Evolutionary conservation across 2,113 vertebrate genomes (phyloP).

Genomic region (Varanus komodoensis): DNA sequence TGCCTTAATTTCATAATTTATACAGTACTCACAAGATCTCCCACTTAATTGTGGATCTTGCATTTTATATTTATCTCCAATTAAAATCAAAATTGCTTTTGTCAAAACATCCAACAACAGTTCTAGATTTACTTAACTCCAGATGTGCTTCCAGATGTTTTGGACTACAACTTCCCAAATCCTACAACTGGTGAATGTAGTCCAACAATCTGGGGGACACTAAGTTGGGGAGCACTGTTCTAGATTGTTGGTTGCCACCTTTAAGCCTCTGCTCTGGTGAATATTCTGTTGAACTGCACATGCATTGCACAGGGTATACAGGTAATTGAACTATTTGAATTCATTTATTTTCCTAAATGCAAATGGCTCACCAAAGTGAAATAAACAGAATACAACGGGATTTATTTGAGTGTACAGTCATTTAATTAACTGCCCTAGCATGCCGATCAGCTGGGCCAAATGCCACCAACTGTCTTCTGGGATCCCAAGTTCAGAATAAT

Average conservation of each 20-base stretch:
- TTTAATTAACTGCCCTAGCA: conserved; percentile 33
- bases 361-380: conserved; percentile 39
- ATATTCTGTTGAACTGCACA: neutral
- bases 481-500: conserved; percentile 43
- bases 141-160: too few species aligned
- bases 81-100: neutral
- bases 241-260: neutral
- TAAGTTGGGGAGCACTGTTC: neutral
- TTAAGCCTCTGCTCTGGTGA: neutral
- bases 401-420: conserved; percentile 58
- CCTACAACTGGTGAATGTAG: too few species aligned
- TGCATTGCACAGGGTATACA: too few species aligned
- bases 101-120: neutral
- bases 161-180: too few species aligned
- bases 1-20: neutral
- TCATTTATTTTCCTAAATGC: conserved; percentile 22
- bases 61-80: neutral
- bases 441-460: conserved; percentile 66
- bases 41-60: neutral
- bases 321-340: neutral
- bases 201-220: too few species aligned
- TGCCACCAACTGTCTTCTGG: conserved; percentile 41
- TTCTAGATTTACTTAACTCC: neutral
- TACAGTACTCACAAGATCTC: neutral
- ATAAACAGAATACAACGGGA: conserved; percentile 50